Base-by-base conservation (phyloP, 2,113 vertebrate genomes). In the Murina feae region DNA sequence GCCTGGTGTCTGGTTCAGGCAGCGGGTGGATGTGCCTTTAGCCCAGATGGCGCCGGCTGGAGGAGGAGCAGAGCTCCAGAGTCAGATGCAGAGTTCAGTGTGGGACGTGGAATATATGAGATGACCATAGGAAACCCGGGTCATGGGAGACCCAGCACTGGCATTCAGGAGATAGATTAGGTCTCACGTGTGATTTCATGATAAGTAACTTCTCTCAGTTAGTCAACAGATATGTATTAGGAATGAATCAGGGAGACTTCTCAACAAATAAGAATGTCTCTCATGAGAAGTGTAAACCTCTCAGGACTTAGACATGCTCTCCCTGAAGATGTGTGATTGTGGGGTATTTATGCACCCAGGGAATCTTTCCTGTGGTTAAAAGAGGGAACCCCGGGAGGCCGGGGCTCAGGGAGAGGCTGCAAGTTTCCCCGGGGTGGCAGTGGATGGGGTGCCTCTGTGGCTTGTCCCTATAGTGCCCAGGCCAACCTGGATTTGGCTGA, bases 21-120 rank as follows among this genome's bases (percentile, higher is more conserved):
- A 32, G 30, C 35, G 44, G 17, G n/a, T 49, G 8, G 42, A 10
- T 20, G 32, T n/a, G 63, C 44, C 28, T 35, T 47, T 21, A 81
- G 21, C 47, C 21, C 7, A 55, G 20, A 3, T 0, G 1, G 39
- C 25, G 3, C 65, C 18, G 4, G 0, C 80, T 47, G 16, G 72
- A 78, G 63, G 17, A 71, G 28, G 1, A 42, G 10, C 9, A 25
- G 9, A 25, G 2, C 20, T 86, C 75, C n/a, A 1, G 53, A 65
- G 44, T 44, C 42, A 35, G 42, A 58, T 12, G 60, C 39, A 49
- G 14, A 58, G 25, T 8, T 79, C 69, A 9, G 5, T 14, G 42
- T 9, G 32, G 55, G 28, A 23, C 21, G 4, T 4, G 6, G 51
- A 30, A 39, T 4, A 0, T 14, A 2, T 11, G 35, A 75, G 60